Percentiles rank a stretch among this genome's conserved stretches.
Evolutionary conservation across 2,113 vertebrate species (phyloP).

Genomic region (Chaetodon auriga): DNA sequence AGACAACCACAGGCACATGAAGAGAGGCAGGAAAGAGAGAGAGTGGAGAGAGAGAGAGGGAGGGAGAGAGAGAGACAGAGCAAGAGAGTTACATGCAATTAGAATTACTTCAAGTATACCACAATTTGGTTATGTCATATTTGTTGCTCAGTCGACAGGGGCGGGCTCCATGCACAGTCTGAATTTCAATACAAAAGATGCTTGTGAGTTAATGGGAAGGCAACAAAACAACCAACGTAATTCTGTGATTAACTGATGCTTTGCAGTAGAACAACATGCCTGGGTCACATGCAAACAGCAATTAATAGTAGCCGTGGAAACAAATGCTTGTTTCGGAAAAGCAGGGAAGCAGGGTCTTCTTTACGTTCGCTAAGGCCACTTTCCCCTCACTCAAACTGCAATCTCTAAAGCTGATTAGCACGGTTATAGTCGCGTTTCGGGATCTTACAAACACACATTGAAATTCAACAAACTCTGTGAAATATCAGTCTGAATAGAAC

Average conservation of each 20-base stretch:
- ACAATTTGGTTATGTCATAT: conserved; percentile 80
- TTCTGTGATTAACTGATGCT: conserved; percentile 63
- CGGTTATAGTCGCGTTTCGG: not conserved
- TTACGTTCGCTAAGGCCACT: conserved; percentile 33
- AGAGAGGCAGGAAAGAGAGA: conserved; percentile 38
- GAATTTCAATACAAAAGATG: conserved; percentile 67
- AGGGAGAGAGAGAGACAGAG: conserved; percentile 74
- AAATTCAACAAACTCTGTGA: not conserved
- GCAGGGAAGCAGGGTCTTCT: conserved; percentile 38
- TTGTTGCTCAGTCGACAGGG: conserved; percentile 66
- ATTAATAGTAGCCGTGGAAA: conserved; percentile 57
- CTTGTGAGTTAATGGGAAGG: conserved; percentile 67
- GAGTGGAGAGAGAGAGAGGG: conserved; percentile 5
- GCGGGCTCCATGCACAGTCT: conserved; percentile 78
- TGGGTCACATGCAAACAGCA: conserved; percentile 63
- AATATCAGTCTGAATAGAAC: conserved; percentile 30
- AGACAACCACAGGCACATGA: conserved; percentile 59
- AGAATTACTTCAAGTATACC: conserved; percentile 85
- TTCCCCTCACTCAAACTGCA: conserved; percentile 32
- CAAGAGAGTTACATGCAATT: conserved; percentile 95
- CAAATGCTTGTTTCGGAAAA: conserved; percentile 50
- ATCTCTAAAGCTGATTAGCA: conserved; percentile 20
- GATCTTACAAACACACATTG: not conserved
- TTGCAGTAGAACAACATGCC: conserved; percentile 71
- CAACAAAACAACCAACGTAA: conserved; percentile 59